Evolutionary conservation across 2,888 invertebrate species (phyloP).

Genomic region (Leucania comma): DNA sequence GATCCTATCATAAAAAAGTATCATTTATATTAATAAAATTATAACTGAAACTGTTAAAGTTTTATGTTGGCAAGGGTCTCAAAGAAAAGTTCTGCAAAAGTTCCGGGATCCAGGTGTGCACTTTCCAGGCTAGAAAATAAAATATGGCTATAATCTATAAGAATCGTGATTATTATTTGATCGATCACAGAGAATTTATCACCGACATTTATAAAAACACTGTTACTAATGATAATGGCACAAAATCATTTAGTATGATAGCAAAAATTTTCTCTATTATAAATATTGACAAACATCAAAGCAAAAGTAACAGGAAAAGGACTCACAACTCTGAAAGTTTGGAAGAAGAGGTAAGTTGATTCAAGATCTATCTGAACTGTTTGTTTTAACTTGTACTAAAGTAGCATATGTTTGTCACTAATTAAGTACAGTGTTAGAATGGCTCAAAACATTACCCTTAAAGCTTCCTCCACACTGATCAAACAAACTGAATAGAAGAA

Average conservation of each 20-base stretch:
- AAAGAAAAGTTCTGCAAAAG: neutral
- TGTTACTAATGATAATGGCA: constrained; percentile 55
- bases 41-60: constrained; percentile 7
- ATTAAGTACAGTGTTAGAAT: neutral
- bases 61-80: neutral
- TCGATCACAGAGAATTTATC: constrained; percentile 78
- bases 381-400: neutral
- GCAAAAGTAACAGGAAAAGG: constrained; percentile 76
- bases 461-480: too few species aligned
- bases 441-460: too few species aligned
- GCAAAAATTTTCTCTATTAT: constrained; percentile 77
- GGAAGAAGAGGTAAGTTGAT: constrained; percentile 75
- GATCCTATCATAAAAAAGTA: neutral
- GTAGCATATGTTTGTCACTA: neutral
- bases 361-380: neutral
- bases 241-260: constrained; percentile 67
- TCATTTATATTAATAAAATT: neutral
- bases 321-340: constrained; percentile 62
- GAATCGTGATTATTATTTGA: constrained; percentile 62
- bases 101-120: neutral
- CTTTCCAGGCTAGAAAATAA: neutral
- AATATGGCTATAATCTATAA: constrained; percentile 49
- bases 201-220: constrained; percentile 74
- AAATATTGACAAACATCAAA: constrained; percentile 52
- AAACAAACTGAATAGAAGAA: too few species aligned